Conservation (phyloP, 2,888 invertebrate genomes). For the Nephrotoma appendiculata region DNA sequence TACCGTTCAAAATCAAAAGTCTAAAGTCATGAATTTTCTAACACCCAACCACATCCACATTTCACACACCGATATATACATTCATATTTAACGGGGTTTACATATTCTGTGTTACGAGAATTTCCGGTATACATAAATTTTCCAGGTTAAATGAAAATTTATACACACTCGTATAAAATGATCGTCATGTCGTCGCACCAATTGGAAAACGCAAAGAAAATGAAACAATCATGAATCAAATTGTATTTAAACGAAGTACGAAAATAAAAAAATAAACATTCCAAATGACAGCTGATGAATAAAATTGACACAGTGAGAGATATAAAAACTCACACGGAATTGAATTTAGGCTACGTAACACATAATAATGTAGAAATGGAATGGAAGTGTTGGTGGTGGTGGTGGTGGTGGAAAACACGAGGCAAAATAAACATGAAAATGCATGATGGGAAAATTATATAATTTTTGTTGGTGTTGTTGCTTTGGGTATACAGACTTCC, state of each 20-base stretch:
- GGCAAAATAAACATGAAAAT: not conserved
- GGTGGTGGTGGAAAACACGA: not conserved
- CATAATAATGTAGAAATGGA: not conserved
- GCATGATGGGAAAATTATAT: not conserved
- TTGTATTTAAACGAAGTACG: not conserved
- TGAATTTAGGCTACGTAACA: not conserved
- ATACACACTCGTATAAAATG: not conserved
- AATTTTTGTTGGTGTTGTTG: not conserved
- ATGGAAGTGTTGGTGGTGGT: not conserved
- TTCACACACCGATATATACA: too few species aligned
- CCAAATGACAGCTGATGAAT: not conserved
- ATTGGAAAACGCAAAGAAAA: not conserved
- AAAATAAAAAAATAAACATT: not conserved
- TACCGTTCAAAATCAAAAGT: not conserved
- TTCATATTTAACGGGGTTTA: not conserved
- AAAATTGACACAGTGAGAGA: not conserved
- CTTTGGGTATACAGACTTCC: not conserved
- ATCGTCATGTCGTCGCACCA: not conserved
- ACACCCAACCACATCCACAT: not conserved
- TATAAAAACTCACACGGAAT: not conserved
- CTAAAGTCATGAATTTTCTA: not conserved
- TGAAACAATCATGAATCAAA: not conserved
- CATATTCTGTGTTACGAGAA: not conserved
- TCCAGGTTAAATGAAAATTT: not conserved
- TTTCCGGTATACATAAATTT: not conserved